Conservation (phyloP, 64 coral and sea anemone genomes). For the Stylophora pistillata region DNA sequence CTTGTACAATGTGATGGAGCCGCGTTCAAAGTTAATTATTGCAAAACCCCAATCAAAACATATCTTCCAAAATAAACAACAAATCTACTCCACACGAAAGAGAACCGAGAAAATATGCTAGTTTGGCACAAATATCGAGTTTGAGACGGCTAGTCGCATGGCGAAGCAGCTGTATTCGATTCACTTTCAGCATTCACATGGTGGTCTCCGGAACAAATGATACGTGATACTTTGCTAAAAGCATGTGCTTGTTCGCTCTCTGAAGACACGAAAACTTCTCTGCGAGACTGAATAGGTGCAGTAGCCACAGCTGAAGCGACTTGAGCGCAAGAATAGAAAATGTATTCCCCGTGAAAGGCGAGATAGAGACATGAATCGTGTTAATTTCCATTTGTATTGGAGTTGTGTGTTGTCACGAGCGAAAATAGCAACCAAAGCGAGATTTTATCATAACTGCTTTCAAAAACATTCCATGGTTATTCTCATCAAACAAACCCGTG, state of each 20-base stretch:
- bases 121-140: background rate
- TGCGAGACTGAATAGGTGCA: background rate
- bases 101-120: background rate
- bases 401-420: background rate
- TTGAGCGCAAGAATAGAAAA: background rate
- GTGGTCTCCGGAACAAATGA: background rate
- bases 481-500: background rate
- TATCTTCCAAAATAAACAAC: constrained; percentile 18
- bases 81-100: background rate
- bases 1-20: background rate
- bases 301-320: background rate
- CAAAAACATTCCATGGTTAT: background rate
- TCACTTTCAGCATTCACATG: background rate
- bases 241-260: background rate
- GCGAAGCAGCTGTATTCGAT: background rate
- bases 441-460: background rate
- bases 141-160: background rate
- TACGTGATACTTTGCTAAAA: background rate
- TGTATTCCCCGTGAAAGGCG: background rate
- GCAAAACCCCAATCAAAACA: constrained; percentile 41
- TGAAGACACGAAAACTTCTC: background rate
- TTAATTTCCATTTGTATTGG: background rate
- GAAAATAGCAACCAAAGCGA: constrained; percentile 3
- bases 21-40: constrained; percentile 19
- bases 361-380: background rate